A percentile compares a stretch with the other conserved stretches of the same genome.
These are phyloP conservation scores for Plemyria rubiginata DNA, from an alignment of 2,888 invertebrate species.

Conservation along the genomic window DNA sequence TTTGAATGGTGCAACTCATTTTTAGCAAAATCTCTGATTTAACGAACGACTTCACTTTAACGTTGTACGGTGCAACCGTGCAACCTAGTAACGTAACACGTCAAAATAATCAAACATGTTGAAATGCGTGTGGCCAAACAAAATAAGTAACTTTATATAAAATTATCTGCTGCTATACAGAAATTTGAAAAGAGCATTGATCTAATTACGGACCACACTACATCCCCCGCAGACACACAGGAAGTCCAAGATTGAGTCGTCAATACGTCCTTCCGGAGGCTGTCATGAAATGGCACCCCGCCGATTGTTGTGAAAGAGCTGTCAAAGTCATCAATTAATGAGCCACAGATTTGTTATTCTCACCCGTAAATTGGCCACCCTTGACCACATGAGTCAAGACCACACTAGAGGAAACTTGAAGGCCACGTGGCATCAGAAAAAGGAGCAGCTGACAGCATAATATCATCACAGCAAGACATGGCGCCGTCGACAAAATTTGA, in stretches of 20 bases:
- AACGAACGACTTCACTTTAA: too few species aligned
- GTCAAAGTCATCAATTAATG: constrained; percentile 74
- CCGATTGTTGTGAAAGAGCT: constrained; percentile 80
- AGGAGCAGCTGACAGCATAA: constrained; percentile 46
- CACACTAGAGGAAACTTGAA: constrained; percentile 44
- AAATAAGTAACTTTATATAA: not conserved
- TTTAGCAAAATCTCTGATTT: too few species aligned
- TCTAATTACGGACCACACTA: constrained; percentile 19
- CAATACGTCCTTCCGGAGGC: constrained; percentile 71
- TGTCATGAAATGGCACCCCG: constrained; percentile 65
- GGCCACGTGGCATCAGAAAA: constrained; percentile 50
- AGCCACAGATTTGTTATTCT: constrained; percentile 54
- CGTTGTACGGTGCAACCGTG: too few species aligned
- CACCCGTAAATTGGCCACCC: constrained; percentile 57
- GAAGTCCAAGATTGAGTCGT: constrained; percentile 74
- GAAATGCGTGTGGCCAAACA: not conserved
- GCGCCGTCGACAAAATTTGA: not conserved
- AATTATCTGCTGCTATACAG: constrained; percentile 4
- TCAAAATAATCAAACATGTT: too few species aligned
- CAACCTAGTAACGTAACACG: too few species aligned
- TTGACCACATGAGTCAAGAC: constrained; percentile 47
- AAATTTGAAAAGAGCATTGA: constrained; percentile 8
- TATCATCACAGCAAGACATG: constrained; percentile 9
- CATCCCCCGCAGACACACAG: constrained; percentile 48
- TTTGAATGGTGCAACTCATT: too few species aligned